phyloP scores from a whole-genome alignment of 2,888 invertebrate species.

The Lithophane semibrunnea region DNA sequence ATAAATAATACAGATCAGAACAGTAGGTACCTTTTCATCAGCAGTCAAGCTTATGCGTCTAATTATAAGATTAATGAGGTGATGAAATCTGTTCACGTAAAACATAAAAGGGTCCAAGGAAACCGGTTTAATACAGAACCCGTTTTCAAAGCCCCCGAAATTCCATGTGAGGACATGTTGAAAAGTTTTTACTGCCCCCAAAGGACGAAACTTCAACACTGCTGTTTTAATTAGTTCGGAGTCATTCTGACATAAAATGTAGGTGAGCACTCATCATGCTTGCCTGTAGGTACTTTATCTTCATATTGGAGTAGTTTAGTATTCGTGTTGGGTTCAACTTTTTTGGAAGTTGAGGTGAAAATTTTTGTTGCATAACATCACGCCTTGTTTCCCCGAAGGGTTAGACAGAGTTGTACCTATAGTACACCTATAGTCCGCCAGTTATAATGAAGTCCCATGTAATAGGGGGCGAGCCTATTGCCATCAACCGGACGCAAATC shows the following conservation, averaged over 20 bases:
- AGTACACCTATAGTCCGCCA: background rate
- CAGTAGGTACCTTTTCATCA: conserved; percentile 35
- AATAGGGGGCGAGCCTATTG: background rate
- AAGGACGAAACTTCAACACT: conserved; percentile 75
- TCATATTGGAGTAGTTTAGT: conserved; percentile 48
- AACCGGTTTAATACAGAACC: conserved; percentile 25
- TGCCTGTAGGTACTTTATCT: conserved; percentile 53
- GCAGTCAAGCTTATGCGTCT: conserved; percentile 18
- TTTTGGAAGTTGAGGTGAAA: conserved; percentile 27
- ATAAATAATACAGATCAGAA: background rate
- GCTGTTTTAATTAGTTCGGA: conserved; percentile 80
- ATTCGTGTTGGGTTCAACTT: conserved; percentile 35
- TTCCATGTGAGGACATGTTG: conserved; percentile 62
- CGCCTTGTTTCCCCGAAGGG: background rate
- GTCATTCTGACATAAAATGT: conserved; percentile 73
- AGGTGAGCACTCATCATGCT: conserved; percentile 66
- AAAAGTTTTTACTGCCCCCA: conserved; percentile 79
- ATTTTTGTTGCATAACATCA: conserved; percentile 2
- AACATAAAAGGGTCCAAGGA: conserved; percentile 62
- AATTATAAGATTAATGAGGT: conserved; percentile 36
- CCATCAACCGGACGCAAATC: background rate
- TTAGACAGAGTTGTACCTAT: background rate
- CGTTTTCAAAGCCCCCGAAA: conserved; percentile 54
- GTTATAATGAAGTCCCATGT: background rate
- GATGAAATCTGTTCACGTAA: conserved; percentile 54